Conservation (phyloP, 2,888 invertebrate species). For the Athripsodes cinereus region DNA sequence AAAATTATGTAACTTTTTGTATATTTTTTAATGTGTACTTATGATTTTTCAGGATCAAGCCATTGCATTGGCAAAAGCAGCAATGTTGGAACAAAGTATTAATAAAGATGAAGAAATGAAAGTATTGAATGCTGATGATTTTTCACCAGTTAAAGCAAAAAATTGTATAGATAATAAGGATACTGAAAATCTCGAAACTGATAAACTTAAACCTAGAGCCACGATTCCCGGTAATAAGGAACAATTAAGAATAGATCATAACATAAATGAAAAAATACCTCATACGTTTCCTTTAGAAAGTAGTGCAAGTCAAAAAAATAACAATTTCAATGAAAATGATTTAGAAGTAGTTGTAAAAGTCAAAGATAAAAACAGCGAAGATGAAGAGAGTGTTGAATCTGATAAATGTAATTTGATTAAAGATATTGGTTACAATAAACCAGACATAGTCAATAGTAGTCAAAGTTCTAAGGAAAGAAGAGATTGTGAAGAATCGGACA, state of each 20-base stretch:
- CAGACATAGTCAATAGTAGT: background rate
- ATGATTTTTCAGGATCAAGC: background rate
- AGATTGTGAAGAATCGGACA: background rate
- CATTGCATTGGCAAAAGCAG: background rate
- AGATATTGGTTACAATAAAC: background rate
- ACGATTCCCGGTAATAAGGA: background rate
- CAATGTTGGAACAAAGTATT: background rate
- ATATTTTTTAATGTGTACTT: no score
- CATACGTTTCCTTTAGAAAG: conserved; percentile 9
- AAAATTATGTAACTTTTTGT: no score
- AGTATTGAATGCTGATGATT: background rate
- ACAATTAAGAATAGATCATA: background rate
- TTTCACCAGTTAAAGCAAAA: background rate
- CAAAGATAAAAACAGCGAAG: background rate
- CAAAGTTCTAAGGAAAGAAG: background rate
- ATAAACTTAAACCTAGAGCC: background rate
- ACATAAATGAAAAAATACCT: conserved; percentile 2
- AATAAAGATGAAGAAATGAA: background rate
- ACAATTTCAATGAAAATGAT: background rate
- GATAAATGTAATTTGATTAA: background rate
- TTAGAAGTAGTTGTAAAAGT: background rate
- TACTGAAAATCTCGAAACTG: background rate
- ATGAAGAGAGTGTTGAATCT: background rate
- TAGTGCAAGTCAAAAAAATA: background rate
- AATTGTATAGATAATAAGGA: background rate